These are phyloP conservation scores for Diarsia rubi DNA, from an alignment of 2,888 invertebrate genomes.

Conservation along the genomic window DNA sequence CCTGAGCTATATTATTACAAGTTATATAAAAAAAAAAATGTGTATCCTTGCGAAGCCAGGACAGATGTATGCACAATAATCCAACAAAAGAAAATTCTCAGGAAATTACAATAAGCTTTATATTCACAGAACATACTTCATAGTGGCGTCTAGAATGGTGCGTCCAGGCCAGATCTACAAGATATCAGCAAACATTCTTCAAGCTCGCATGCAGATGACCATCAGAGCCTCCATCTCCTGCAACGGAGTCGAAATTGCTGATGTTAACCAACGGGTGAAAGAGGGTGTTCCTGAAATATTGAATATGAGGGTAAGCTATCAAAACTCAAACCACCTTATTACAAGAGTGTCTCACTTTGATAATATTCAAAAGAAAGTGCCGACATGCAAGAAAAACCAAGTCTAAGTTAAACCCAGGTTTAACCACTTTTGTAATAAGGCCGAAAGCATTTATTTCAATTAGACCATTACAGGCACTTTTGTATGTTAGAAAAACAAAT, in stretches of 20 bases:
- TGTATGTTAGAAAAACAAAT: too few species aligned
- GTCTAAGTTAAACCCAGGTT: too few species aligned
- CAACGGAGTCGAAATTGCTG: constrained; percentile 97
- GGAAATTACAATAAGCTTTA: not conserved
- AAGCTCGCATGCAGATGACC: constrained; percentile 95
- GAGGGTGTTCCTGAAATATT: constrained; percentile 97
- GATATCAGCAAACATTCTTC: constrained; percentile 95
- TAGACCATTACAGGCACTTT: too few species aligned
- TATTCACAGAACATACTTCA: constrained; percentile 95
- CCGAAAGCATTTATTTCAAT: too few species aligned
- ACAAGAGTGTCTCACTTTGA: too few species aligned
- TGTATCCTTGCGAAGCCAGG: too few species aligned
- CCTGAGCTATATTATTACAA: too few species aligned
- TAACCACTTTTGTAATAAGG: too few species aligned
- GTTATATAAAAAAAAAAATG: too few species aligned
- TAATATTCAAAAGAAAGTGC: too few species aligned
- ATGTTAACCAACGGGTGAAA: constrained; percentile 95
- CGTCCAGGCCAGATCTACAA: constrained; percentile 97
- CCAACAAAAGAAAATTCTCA: not conserved
- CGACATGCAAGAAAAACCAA: too few species aligned
- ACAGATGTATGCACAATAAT: not conserved
- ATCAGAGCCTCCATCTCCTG: constrained; percentile 97
- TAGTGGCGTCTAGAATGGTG: constrained; percentile 97
- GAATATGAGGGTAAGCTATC: constrained; percentile 93
- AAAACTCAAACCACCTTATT: too few species aligned